Evolutionary conservation across 2,888 invertebrate species (phyloP), one percentile per base, ranked within the genome.

Genomic region (Autographa pulchrina): DNA sequence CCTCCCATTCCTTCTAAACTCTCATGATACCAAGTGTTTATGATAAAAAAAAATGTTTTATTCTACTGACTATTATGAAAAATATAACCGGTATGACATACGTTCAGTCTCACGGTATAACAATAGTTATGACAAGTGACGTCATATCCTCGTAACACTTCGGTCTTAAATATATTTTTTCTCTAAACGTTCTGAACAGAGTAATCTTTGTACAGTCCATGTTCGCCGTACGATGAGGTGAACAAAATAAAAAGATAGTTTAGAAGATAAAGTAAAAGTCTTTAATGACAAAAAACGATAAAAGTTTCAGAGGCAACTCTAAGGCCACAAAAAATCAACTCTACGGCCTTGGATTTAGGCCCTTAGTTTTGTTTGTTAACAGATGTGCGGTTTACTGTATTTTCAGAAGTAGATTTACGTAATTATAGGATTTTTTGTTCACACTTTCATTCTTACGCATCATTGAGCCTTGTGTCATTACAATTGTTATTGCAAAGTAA

Each of bases 21-120:
- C 35, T 13, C 43, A 72, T 68, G 62, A 62, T 41, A 43, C 48
- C 6, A 16, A 48, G 6, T n/a, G 48, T 48, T 48, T 48, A 48
- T 48, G 8, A 14, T 16, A 48, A 48, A 60, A 48, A 48, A 60
- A 78, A 72, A 35, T 67, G 59, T 69, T 31, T 54, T n/a, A 69
- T 65, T 38, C 38, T 62, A 64, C 32, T 65, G 73, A 52, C 58
- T 66, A 65, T 61, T 60, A 65, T 58, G 32, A 64, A 74, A 65
- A 5, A 63, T 35, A 56, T 62, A 75, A 71, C 75, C 38, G 62
- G 62, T 73, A 59, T 78, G 81, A 72, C 82, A 79, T 77, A 77
- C 73, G 74, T 70, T 69, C 62, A 76, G 74, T 84, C 81, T 68
- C 83, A 84, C 84, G 80, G 68, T 52, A 65, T 74, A 67, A 75